phyloP scores from a whole-genome alignment of 2,888 invertebrate genomes.

The Tricholauxania praeusta region DNA sequence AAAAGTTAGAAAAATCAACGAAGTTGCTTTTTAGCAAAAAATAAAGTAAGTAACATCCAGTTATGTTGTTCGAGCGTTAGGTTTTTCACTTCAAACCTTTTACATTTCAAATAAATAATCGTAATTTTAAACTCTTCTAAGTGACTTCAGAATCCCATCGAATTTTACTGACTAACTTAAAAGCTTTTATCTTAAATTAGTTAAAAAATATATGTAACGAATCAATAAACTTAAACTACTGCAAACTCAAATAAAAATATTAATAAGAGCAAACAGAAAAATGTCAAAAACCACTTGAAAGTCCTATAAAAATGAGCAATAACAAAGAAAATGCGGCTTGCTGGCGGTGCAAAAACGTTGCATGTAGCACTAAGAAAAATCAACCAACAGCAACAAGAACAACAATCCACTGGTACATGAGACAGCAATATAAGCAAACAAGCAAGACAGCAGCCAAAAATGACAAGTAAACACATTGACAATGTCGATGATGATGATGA shows the following conservation, averaged over 20 bases:
- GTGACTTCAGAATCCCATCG: no score
- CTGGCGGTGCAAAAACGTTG: neutral
- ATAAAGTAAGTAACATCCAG: no score
- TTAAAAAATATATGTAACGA: no score
- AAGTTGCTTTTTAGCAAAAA: no score
- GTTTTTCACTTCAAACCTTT: no score
- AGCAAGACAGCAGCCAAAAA: slow-evolving; percentile 10
- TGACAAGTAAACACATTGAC: slow-evolving; percentile 15
- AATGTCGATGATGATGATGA: slow-evolving; percentile 9
- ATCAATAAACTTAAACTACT: neutral
- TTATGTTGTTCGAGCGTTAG: no score
- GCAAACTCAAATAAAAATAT: slow-evolving; percentile 13
- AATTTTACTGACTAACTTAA: no score
- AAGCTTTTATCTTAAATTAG: no score
- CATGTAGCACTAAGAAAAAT: neutral
- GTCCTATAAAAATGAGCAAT: slow-evolving; percentile 14
- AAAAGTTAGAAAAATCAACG: no score
- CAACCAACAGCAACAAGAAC: slow-evolving; percentile 4
- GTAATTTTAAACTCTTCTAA: no score
- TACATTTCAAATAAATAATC: no score
- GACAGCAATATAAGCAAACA: slow-evolving; percentile 8
- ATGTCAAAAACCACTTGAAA: slow-evolving; percentile 26
- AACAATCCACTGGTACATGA: slow-evolving; percentile 12
- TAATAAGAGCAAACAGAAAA: slow-evolving; percentile 18
- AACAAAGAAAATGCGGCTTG: neutral